Conservation (phyloP, 2,113 vertebrate species). For the Phycodurus eques region DNA sequence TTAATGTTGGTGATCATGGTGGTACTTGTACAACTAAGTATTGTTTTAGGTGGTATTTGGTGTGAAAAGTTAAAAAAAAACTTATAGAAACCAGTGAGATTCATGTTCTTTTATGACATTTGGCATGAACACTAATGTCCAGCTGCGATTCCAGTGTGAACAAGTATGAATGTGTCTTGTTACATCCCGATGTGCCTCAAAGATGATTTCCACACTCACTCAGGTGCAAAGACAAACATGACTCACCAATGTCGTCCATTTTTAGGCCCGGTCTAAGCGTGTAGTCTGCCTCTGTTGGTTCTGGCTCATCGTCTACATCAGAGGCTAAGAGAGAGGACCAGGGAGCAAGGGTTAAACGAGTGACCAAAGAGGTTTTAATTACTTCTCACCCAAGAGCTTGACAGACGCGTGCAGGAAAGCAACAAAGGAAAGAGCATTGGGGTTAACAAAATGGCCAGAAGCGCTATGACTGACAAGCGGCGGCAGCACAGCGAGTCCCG, state of each 20-base stretch:
- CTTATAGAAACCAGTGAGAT: background rate
- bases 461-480: conserved; percentile 44
- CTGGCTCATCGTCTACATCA: conserved; percentile 82
- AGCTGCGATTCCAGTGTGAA: background rate
- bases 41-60: too few relatives aligned
- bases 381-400: conserved; percentile 42
- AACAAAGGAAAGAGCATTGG: conserved; percentile 23
- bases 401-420: conserved; percentile 27
- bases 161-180: background rate
- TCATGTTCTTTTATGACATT: background rate
- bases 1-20: too few relatives aligned
- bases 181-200: background rate
- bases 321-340: conserved; percentile 72
- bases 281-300: conserved; percentile 88
- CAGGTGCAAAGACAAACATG: conserved; percentile 11
- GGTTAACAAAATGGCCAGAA: conserved; percentile 40
- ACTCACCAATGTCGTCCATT: conserved; percentile 91
- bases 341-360: conserved; percentile 42
- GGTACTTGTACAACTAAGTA: too few relatives aligned
- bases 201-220: conserved; percentile 9
- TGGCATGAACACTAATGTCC: background rate
- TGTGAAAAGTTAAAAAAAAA: background rate
- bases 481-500: conserved; percentile 36
- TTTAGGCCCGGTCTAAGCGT: conserved; percentile 91
- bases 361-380: conserved; percentile 49